These are phyloP conservation scores for Drosophila rellima DNA, from an alignment of 2,888 invertebrate genomes.

Conservation along the genomic window DNA sequence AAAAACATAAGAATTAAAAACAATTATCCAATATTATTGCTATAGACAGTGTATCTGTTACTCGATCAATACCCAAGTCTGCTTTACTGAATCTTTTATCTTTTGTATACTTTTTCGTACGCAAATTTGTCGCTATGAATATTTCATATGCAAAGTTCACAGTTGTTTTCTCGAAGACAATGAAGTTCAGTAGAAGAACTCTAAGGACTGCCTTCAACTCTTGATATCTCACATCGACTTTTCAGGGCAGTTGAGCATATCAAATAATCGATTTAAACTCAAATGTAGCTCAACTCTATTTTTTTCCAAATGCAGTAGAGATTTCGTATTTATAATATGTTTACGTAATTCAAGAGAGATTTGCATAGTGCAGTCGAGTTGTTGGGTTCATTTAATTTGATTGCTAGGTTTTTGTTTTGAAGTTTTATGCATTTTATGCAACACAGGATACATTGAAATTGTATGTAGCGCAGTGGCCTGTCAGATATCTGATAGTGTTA, in stretches of 20 bases:
- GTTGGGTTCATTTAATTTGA: background rate
- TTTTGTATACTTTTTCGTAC: conserved; percentile 16
- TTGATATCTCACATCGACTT: background rate
- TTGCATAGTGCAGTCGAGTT: conserved; percentile 55
- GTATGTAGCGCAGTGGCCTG: conserved; percentile 43
- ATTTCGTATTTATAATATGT: conserved; percentile 71
- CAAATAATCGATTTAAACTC: conserved; percentile 57
- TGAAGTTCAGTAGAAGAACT: background rate
- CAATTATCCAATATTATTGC: background rate
- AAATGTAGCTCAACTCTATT: conserved; percentile 41
- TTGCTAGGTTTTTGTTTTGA: conserved; percentile 22
- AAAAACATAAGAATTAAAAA: background rate
- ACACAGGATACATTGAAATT: conserved; percentile 63
- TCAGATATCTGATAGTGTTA: conserved; percentile 45
- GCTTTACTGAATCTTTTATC: conserved; percentile 1
- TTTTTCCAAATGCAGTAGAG: conserved; percentile 25
- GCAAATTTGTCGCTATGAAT: conserved; percentile 45
- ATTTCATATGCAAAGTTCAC: conserved; percentile 20
- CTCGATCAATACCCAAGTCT: background rate
- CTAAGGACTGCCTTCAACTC: conserved; percentile 14
- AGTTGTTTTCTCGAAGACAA: background rate
- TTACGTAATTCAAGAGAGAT: conserved; percentile 62
- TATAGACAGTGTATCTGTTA: conserved; percentile 10
- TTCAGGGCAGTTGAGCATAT: conserved; percentile 24
- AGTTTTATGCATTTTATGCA: conserved; percentile 59